Base-by-base conservation (phyloP, 2,888 invertebrate species). In the Lepidocyrtoides sp. region DNA sequence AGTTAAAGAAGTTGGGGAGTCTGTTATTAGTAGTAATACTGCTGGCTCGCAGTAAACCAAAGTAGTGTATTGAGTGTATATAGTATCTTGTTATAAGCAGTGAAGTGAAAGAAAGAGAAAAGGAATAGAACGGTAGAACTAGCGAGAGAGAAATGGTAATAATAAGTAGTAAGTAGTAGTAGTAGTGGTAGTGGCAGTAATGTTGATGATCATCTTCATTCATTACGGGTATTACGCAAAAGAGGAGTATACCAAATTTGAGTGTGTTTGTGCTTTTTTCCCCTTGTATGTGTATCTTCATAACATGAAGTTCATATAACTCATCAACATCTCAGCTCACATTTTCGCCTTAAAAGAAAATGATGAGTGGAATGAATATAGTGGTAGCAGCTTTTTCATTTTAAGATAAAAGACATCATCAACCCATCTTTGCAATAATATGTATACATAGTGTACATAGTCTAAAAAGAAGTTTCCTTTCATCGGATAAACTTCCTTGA, bases 191-290 rank as follows among this genome's bases (percentile, higher is more conserved):
- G 77, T n/a, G 7, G 51, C 60, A 3, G 12, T 41, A 12, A 51
- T 84, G 85, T n/a, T 75, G 75, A 75, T 85, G 72, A 85, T 75
- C 54, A 36, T 85, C 54, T 57, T 41, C 75, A 85, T 85, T 72
- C 75, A 85, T 85, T 72, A 85, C 57, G 57, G 29, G 57, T 48
- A 85, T 85, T 85, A 85, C 85, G 85, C 57, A 75, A 75, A 75
- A 85, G 85, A 85, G 85, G 84, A 84, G 84, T 84, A 36, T 14
- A 66, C 84, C 29, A 82, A 82, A 82, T 36, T 60, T 82, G 79
- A 7, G 54, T 20, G 36, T 54, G 29, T 81, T 81, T 57, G 81
- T 54, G 54, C 54, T 29, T 54, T 79, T 48, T 29, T 79, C 17
- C 10, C 20, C 29, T 72, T 66, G 32, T 32, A 29, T 66, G 41